Evolutionary conservation across 2,797 vertebrate species (phyloP), one percentile per base, ranked within the genome.

Genomic region (Amblyopsis hoosieri): DNA sequence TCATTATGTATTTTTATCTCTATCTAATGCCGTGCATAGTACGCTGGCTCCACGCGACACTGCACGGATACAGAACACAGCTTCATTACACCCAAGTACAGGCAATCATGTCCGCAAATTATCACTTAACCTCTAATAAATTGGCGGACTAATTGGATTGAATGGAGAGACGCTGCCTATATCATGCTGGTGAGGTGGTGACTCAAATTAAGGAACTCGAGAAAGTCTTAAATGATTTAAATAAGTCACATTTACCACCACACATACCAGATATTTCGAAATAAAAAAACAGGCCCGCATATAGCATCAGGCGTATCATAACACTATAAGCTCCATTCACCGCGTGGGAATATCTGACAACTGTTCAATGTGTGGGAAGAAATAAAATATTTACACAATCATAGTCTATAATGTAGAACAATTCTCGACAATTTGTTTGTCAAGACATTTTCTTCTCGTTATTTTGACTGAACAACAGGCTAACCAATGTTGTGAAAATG

Each of bases 181-280:
- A 13, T 52, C 56, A 11, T 1, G 13, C 23, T 48, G 0, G 42
- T 33, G 33, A 37, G 33, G 33, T 37, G 33, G 33, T 9, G 33
- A 37, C 33, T 37, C 33, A 37, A 37, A 37, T 37, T 37, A 37
- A 6, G 33, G 8, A 37, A 37, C 33, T 37, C 33, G 33, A 37
- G 33, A 37, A 6, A 37, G 14, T 62, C 60, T 42, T 15, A 54
- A 60, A 65, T 57, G 72, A 48, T 57, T 50, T 8, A 5, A 71
- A 50, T 64, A 58, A 65, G 1, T 59, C 45, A 37, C 7, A 56
- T 37, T 29, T 29, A 29, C 23, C 23, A 29, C 23, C 23, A 29
- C 23, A 8, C 62, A 62, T 46, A 55, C 2, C 11, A 47, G 11
- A 3, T 47, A 47, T 47, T 6, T 47, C 4, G 46, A 47, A 47